Conservation (phyloP, 92 coral and sea anemone genomes). For the Zoanthus gigantus region DNA sequence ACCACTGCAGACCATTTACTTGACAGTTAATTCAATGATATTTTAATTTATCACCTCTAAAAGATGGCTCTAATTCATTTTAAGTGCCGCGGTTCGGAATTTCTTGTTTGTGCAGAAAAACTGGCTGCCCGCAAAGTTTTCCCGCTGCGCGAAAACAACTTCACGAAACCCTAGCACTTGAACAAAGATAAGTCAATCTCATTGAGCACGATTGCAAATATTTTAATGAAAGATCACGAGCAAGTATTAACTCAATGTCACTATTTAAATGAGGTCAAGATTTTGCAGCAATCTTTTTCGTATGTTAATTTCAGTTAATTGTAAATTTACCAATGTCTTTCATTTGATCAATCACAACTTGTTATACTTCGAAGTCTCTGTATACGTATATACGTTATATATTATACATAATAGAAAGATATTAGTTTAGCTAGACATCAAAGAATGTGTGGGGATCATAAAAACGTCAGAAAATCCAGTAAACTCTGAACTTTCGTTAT, state of each 20-base stretch:
- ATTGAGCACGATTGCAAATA: not conserved
- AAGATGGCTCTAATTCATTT: not conserved
- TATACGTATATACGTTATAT: not conserved
- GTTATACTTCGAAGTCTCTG: not conserved
- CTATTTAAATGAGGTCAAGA: not conserved
- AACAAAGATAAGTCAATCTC: not conserved
- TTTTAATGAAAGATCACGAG: not conserved
- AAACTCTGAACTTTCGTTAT: constrained; percentile 4
- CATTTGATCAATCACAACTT: constrained; percentile 20
- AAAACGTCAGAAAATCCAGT: constrained; percentile 23
- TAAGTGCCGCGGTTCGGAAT: not conserved
- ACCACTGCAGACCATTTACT: not conserved
- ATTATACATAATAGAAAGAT: not conserved
- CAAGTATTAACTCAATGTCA: too few relatives aligned
- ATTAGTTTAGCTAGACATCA: constrained; percentile 17
- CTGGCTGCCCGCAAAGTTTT: not conserved
- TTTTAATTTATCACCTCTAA: constrained; percentile 1
- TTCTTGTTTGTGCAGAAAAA: constrained; percentile 6
- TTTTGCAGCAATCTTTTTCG: not conserved
- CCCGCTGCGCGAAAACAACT: constrained; percentile 30
- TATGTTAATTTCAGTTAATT: constrained; percentile 10
- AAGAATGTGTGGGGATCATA: constrained; percentile 16
- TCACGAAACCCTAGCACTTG: not conserved
- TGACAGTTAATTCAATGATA: constrained; percentile 16
- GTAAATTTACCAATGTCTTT: constrained; percentile 19